These are phyloP conservation scores for Nansenia antarctica DNA, from an alignment of 2,113 vertebrate species.

Conservation along the genomic window DNA sequence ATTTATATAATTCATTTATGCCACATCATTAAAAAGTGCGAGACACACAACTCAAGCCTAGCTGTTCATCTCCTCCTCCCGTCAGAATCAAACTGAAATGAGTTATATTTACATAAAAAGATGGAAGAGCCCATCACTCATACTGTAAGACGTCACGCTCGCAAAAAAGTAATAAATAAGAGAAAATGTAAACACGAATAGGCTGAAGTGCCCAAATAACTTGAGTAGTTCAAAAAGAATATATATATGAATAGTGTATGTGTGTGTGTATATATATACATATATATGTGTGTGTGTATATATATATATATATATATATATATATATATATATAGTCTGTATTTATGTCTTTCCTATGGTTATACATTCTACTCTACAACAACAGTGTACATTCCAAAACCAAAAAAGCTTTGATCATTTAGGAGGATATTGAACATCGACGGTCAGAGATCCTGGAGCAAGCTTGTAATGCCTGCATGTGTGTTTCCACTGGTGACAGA, in stretches of 20 bases:
- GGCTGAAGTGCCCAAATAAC: conserved; percentile 55
- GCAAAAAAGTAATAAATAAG: conserved; percentile 42
- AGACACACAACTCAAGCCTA: conserved; percentile 20
- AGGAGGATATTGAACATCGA: no score
- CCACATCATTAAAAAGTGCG: conserved; percentile 58
- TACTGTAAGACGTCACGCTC: conserved; percentile 46
- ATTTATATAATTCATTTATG: conserved; percentile 55
- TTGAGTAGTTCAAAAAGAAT: conserved; percentile 62
- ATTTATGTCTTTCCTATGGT: conserved; percentile 68
- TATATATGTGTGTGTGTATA: conserved; percentile 64
- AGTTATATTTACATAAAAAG: conserved; percentile 67
- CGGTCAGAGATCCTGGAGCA: conserved; percentile 38
- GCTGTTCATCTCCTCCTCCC: not conserved
- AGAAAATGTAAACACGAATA: conserved; percentile 49
- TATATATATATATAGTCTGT: conserved; percentile 62
- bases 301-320: conserved; percentile 40
- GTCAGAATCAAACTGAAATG: conserved; percentile 8
- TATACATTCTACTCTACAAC: conserved; percentile 79
- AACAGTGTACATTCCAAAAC: conserved; percentile 74
- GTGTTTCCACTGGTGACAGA: conserved; percentile 11
- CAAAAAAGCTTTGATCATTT: conserved; percentile 55
- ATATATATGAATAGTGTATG: conserved; percentile 56
- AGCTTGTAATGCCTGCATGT: conserved; percentile 25
- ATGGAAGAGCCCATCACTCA: conserved; percentile 32
- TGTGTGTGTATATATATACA: conserved; percentile 45